phyloP scores from a whole-genome alignment of 2,113 vertebrate genomes.

The Brienomyrus brachyistius region DNA sequence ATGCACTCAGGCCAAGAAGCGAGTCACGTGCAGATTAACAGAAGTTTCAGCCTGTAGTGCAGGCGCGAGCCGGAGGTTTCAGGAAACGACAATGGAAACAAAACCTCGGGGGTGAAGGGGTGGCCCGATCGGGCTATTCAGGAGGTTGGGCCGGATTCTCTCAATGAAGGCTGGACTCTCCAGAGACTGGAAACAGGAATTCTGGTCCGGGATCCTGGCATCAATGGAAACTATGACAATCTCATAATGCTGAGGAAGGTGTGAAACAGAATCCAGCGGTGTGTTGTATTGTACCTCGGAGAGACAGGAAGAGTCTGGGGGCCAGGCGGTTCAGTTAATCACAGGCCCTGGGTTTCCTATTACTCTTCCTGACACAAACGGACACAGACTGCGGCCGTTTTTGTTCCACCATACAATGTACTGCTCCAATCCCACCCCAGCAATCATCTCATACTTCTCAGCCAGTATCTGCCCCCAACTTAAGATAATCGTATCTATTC shows the following conservation, averaged over 20 bases:
- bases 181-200: constrained; percentile 13
- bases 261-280: constrained; percentile 48
- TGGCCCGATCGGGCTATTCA: not conserved
- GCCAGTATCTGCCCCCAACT: not conserved
- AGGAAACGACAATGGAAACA: constrained; percentile 13
- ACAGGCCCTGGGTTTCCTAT: constrained; percentile 51
- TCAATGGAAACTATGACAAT: constrained; percentile 4
- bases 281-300: constrained; percentile 47
- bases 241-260: constrained; percentile 21
- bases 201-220: not conserved
- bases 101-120: not conserved
- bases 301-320: constrained; percentile 47
- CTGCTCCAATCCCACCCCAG: not conserved
- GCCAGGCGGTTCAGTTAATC: constrained; percentile 51
- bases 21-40: not conserved
- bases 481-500: not conserved
- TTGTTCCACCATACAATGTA: constrained; percentile 1
- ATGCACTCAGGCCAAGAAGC: not conserved
- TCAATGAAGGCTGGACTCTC: constrained; percentile 2
- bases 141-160: not conserved
- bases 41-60: not conserved
- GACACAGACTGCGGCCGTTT: constrained; percentile 1
- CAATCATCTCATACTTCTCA: not conserved
- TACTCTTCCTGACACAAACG: constrained; percentile 42
- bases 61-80: not conserved